These are phyloP conservation scores for Nycticebus coucang DNA, from an alignment of 2,113 vertebrate species.

Conservation along the genomic window DNA sequence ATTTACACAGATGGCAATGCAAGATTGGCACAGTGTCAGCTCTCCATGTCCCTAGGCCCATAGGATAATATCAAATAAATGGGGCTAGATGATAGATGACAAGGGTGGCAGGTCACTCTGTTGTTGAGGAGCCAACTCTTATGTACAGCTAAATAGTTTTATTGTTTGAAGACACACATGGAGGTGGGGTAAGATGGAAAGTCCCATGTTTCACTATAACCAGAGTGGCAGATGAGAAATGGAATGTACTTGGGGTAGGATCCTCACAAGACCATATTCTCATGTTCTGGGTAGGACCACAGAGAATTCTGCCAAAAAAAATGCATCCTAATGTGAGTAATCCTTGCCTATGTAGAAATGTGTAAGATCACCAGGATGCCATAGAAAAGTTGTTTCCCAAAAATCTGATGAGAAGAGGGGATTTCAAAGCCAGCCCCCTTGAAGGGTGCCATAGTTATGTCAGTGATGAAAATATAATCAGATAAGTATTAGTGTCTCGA, in stretches of 20 bases:
- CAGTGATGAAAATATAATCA: conserved; percentile 22
- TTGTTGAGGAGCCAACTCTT: conserved; percentile 1
- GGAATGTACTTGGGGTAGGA: conserved; percentile 4
- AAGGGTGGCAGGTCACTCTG: background rate
- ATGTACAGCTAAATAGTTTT: background rate
- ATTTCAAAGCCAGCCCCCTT: conserved; percentile 37
- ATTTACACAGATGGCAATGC: conserved; percentile 40
- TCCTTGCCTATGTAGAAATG: conserved; percentile 16
- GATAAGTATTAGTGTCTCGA: background rate
- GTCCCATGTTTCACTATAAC: background rate
- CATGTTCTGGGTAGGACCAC: background rate
- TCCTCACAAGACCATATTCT: background rate
- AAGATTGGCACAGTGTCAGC: conserved; percentile 18
- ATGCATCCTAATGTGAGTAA: background rate
- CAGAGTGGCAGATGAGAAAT: conserved; percentile 24
- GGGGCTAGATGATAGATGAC: background rate
- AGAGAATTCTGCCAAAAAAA: background rate
- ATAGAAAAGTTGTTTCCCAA: background rate
- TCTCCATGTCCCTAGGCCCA: background rate
- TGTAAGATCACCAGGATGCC: background rate
- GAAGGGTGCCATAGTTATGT: background rate
- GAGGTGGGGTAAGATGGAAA: background rate
- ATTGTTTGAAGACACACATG: background rate
- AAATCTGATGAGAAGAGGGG: background rate
- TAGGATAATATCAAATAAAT: conserved; percentile 1